Evolutionary conservation across 2,113 vertebrate genomes (phyloP).

Genomic region (Hydrolagus affinis): DNA sequence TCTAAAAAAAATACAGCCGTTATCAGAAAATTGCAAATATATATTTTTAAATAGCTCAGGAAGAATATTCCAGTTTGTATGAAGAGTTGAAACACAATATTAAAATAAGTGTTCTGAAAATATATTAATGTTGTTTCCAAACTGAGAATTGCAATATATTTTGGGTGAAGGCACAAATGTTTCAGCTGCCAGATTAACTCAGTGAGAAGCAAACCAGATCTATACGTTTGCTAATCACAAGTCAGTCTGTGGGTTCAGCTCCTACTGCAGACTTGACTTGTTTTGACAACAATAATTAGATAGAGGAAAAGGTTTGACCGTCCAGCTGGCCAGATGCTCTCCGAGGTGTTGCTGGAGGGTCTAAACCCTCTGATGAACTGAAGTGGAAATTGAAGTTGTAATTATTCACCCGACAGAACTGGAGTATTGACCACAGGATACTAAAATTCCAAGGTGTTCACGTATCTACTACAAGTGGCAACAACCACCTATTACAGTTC

Average conservation of each 20-base stretch:
- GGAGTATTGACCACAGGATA: no score
- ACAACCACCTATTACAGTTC: no score
- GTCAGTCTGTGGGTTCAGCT: neutral
- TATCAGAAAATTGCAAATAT: neutral
- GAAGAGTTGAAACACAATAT: neutral
- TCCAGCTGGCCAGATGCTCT: neutral
- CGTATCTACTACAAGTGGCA: no score
- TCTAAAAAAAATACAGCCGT: neutral
- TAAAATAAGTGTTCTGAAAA: neutral
- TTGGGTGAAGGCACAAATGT: neutral
- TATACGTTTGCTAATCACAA: neutral
- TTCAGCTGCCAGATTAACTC: constrained; percentile 1
- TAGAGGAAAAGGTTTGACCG: neutral
- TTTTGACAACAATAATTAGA: constrained; percentile 2
- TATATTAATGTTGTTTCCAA: neutral
- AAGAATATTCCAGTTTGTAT: neutral
- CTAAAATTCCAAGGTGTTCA: no score
- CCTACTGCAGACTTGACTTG: neutral
- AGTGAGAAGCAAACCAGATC: neutral
- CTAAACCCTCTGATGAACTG: neutral
- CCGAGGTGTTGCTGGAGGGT: neutral
- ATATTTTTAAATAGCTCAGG: neutral
- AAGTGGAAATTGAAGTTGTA: neutral
- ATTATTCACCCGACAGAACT: no score
- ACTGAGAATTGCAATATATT: neutral